Evolutionary conservation across 2,113 vertebrate species (phyloP).

Genomic region (Dissostichus mawsoni): DNA sequence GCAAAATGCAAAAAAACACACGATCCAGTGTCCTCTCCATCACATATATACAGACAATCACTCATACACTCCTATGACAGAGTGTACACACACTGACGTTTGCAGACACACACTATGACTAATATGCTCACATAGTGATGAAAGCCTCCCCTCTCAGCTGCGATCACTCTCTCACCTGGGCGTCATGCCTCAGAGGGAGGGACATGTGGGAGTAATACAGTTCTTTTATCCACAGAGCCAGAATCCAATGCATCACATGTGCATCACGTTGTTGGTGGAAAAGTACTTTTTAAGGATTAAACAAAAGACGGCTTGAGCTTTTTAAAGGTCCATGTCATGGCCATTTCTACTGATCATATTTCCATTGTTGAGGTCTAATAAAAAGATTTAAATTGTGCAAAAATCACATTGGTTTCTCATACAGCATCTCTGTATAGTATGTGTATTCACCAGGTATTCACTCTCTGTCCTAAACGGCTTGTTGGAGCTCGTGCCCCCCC

Average conservation of each 20-base stretch:
- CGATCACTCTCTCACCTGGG: conserved; percentile 39
- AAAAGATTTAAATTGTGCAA: no score
- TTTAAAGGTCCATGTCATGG: neutral
- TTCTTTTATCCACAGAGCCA: conserved; percentile 2
- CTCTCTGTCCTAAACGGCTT: no score
- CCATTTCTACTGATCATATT: no score
- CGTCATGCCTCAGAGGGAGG: conserved; percentile 4
- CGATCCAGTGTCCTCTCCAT: neutral
- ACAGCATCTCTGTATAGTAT: no score
- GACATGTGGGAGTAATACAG: conserved; percentile 33
- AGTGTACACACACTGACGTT: neutral
- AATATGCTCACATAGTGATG: conserved; percentile 17
- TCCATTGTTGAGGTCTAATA: no score
- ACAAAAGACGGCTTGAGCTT: conserved; percentile 15
- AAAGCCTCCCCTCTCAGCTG: conserved; percentile 30
- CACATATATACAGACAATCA: conserved; percentile 3
- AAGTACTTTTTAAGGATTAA: conserved; percentile 34
- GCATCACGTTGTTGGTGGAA: conserved; percentile 5
- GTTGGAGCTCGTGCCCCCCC: no score
- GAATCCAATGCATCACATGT: conserved; percentile 20
- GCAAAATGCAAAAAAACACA: neutral
- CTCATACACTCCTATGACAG: neutral
- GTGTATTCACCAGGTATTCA: no score
- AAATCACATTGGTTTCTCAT: no score
- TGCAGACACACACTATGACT: conserved; percentile 22